Evolutionary conservation across 2,113 vertebrate species (phyloP).

Genomic region (Laticauda laticaudata): DNA sequence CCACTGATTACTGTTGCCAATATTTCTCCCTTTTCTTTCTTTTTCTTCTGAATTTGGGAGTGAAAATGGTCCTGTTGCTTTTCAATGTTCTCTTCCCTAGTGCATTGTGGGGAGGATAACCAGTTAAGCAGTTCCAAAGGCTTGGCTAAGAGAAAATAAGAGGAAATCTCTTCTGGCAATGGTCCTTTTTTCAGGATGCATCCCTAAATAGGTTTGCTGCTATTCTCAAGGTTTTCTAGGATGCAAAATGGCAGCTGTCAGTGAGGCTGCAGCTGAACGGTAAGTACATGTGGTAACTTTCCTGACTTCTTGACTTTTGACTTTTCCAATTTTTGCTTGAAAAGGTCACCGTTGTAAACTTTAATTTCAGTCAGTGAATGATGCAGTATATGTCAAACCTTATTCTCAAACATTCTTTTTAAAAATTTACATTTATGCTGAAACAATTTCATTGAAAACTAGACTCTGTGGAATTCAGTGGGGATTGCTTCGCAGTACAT

Average conservation of each 20-base stretch:
- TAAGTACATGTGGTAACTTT: neutral
- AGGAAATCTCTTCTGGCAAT: neutral
- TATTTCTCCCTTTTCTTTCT: neutral
- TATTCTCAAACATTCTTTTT: neutral
- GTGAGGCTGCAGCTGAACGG: neutral
- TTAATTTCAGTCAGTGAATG: neutral
- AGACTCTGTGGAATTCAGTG: neutral
- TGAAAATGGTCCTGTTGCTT: neutral
- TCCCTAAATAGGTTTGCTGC: neutral
- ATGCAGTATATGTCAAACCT: neutral
- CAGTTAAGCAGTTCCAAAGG: neutral
- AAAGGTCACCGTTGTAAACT: neutral
- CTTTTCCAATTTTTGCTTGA: neutral
- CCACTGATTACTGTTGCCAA: neutral
- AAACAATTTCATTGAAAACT: neutral
- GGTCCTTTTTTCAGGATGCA: neutral
- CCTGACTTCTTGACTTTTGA: neutral
- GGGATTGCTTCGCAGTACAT: neutral
- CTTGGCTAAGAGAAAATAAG: too few relatives aligned
- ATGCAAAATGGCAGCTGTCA: neutral
- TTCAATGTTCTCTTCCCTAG: neutral
- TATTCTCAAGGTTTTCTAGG: neutral
- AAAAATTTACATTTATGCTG: neutral
- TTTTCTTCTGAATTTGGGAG: too few relatives aligned
- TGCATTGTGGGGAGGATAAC: neutral